Conservation (phyloP, 2,888 invertebrate genomes). For the Phyllotreta striolata region DNA sequence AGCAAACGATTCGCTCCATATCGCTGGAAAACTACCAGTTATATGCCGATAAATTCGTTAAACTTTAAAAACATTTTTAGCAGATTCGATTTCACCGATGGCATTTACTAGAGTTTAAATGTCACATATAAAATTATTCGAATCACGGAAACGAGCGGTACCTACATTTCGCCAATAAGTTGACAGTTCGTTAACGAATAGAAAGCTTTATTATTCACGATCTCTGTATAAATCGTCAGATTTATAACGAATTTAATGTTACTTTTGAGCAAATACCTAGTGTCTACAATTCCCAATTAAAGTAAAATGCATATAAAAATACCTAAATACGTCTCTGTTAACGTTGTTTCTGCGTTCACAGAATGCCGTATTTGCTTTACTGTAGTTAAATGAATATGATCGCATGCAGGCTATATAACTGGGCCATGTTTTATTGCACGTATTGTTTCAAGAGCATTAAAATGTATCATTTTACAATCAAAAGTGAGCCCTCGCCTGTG, state of each 20-base stretch:
- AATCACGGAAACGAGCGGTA: slow-evolving; percentile 17
- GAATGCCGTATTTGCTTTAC: slow-evolving; percentile 37
- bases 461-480: slow-evolving; percentile 58
- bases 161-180: slow-evolving; percentile 1
- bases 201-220: slow-evolving; percentile 19
- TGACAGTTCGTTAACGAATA: slow-evolving; percentile 22
- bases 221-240: neutral
- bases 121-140: slow-evolving; percentile 19
- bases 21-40: too few relatives aligned
- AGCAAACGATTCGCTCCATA: too few relatives aligned
- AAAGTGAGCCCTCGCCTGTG: slow-evolving; percentile 52
- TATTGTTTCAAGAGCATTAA: slow-evolving; percentile 55
- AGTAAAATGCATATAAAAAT: too few relatives aligned
- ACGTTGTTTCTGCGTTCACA: slow-evolving; percentile 22
- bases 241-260: neutral
- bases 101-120: slow-evolving; percentile 10
- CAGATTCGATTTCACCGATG: slow-evolving; percentile 5
- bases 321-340: neutral
- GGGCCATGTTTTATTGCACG: slow-evolving; percentile 51
- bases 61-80: too few relatives aligned
- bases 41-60: too few relatives aligned
- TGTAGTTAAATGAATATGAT: slow-evolving; percentile 36
- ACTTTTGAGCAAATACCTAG: neutral
- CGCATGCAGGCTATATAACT: slow-evolving; percentile 42
- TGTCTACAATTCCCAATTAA: slow-evolving; percentile 3